Conservation (phyloP, 2,797 vertebrate genomes). For the Takifugu rubripes region DNA sequence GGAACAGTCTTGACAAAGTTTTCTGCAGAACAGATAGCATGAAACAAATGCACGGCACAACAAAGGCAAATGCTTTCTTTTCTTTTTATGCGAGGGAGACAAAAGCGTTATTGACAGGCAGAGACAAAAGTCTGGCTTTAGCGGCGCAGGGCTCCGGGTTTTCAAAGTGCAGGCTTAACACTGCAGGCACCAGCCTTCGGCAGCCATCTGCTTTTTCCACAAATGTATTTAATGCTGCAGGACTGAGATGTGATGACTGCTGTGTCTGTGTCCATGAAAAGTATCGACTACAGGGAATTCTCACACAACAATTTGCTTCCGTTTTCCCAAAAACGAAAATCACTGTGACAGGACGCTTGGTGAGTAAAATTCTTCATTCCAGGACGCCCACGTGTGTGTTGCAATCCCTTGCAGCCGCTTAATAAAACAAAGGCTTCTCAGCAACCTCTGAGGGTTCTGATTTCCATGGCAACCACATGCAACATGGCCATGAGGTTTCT, state of each 20-base stretch:
- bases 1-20: slow-evolving; percentile 16
- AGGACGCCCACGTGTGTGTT: slow-evolving; percentile 45
- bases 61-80: slow-evolving; percentile 37
- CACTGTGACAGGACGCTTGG: slow-evolving; percentile 7
- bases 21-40: slow-evolving; percentile 42
- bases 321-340: background rate
- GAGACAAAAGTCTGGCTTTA: slow-evolving; percentile 17
- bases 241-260: slow-evolving; percentile 1
- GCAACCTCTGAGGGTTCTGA: slow-evolving; percentile 53
- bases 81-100: slow-evolving; percentile 8
- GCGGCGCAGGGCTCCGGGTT: slow-evolving; percentile 11
- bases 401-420: slow-evolving; percentile 56
- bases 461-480: slow-evolving; percentile 72
- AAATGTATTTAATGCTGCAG: slow-evolving; percentile 47
- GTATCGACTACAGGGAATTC: too few relatives aligned
- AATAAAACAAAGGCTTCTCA: slow-evolving; percentile 60
- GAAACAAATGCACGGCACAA: slow-evolving; percentile 46
- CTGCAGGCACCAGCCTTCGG: slow-evolving; percentile 21
- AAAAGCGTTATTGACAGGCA: slow-evolving; percentile 55
- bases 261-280: too few relatives aligned
- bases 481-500: slow-evolving; percentile 34
- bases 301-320: too few relatives aligned
- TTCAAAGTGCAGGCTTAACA: slow-evolving; percentile 14
- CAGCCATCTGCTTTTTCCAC: slow-evolving; percentile 31
- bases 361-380: slow-evolving; percentile 25